Percentiles rank a stretch among this genome's conserved stretches.
Evolutionary conservation across 2,888 invertebrate species (phyloP).

Genomic region (Notodromas monacha): DNA sequence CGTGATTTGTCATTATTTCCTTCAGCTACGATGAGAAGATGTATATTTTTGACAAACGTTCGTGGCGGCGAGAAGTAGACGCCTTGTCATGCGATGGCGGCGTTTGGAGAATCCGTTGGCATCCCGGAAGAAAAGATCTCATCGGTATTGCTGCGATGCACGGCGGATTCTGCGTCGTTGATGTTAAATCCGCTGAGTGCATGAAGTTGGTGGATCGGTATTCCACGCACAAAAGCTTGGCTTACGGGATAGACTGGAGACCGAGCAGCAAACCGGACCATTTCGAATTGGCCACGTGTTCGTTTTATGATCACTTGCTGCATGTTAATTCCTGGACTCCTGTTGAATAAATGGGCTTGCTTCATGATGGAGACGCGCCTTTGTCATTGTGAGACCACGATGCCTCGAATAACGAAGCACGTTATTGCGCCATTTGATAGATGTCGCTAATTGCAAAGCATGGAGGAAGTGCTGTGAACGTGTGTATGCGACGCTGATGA

Average conservation of each 20-base stretch:
- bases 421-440: no score
- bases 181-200: neutral
- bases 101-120: neutral
- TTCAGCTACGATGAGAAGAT: neutral
- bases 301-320: slow-evolving; percentile 1
- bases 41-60: neutral
- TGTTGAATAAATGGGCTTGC: neutral
- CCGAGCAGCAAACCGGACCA: neutral
- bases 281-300: neutral
- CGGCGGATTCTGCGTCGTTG: neutral
- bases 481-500: no score
- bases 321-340: no score
- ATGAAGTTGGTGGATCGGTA: neutral
- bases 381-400: no score
- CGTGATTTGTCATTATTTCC: no score
- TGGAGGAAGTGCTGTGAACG: no score
- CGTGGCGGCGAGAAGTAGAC: neutral
- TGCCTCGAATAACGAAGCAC: no score
- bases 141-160: neutral
- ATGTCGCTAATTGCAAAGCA: no score
- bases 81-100: neutral
- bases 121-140: neutral
- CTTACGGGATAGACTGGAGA: neutral
- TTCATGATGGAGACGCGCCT: no score
- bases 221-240: neutral